phyloP scores from a whole-genome alignment of 2,888 invertebrate genomes.

The Drosophila pullipes region DNA sequence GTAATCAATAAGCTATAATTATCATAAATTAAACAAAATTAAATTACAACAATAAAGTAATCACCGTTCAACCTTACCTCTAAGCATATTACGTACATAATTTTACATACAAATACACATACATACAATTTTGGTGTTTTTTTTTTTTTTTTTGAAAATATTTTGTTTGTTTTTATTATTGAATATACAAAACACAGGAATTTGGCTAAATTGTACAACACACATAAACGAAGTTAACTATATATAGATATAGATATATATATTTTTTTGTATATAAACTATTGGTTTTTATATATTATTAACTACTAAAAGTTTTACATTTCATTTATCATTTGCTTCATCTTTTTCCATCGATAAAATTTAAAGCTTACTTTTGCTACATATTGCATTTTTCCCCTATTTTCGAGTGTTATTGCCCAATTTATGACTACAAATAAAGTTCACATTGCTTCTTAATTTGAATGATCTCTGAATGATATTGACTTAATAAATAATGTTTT shows the following conservation, averaged over 20 bases:
- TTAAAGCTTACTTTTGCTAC: slow-evolving; percentile 72
- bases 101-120: slow-evolving; percentile 57
- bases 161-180: slow-evolving; percentile 56
- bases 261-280: slow-evolving; percentile 55
- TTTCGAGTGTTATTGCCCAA: slow-evolving; percentile 59
- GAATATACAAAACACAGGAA: slow-evolving; percentile 76
- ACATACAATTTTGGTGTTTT: slow-evolving; percentile 51
- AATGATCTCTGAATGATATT: slow-evolving; percentile 68
- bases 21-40: slow-evolving; percentile 11
- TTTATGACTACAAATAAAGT: slow-evolving; percentile 21
- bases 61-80: slow-evolving; percentile 63
- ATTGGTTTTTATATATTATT: slow-evolving; percentile 45
- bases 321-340: slow-evolving; percentile 35
- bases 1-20: slow-evolving; percentile 19
- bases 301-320: slow-evolving; percentile 71
- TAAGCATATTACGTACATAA: slow-evolving; percentile 56
- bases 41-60: slow-evolving; percentile 13
- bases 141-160: slow-evolving; percentile 59
- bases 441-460: slow-evolving; percentile 47
- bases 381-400: slow-evolving; percentile 71
- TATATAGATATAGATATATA: slow-evolving; percentile 53
- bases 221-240: slow-evolving; percentile 63
- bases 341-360: slow-evolving; percentile 27
- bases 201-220: slow-evolving; percentile 79
- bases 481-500: slow-evolving; percentile 19